Evolutionary conservation across 2,113 vertebrate species (phyloP), one percentile per base, ranked within the genome.

Genomic region (Paramormyrops kingsleyae): DNA sequence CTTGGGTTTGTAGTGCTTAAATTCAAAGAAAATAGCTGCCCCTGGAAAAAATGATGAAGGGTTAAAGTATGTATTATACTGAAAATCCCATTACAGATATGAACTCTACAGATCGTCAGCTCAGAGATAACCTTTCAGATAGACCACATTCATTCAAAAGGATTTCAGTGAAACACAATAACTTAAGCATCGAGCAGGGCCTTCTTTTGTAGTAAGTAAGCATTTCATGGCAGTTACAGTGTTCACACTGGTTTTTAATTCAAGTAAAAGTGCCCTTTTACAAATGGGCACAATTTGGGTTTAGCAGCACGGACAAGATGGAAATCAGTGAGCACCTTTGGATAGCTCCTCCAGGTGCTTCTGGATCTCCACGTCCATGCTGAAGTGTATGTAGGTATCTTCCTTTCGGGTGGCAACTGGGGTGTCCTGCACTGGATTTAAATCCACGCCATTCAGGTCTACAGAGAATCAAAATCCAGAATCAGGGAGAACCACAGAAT

Each of bases 1-100:
- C 92, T 99, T 99, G 90, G 99, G 98, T 94, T 99, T 99, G 97
- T 99, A 99, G 97, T 99, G 98, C 95, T 99, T 99, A 95, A 99
- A 99, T 95, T 99, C 98, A 96, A 99, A 99, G 97, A 99, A 99
- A 95, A 99, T 98, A 93, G 98, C 98, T 94, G 97, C 97, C 92
- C 99, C 99, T 99, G 89, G 5, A 92, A 89, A 27, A 44, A 88
- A 15, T 88, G 1, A 83, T 24, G 39, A 84, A 12, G 21, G 6
- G 42, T 46, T 46, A n/a, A 42, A 47, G 46, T 5, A 84, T 13
- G 12, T 13, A 13, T 31, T 70, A 31, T 10, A 70, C 62, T 31
- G n/a, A 70, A 70, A 70, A 70, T 12, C 3, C 10, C 10, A 70
- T 70, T 70, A 80, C 5, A 80, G 13, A 39, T 77, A 19, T 39